phyloP scores from a whole-genome alignment of 2,113 vertebrate species.

The Ifrita kowaldi region DNA sequence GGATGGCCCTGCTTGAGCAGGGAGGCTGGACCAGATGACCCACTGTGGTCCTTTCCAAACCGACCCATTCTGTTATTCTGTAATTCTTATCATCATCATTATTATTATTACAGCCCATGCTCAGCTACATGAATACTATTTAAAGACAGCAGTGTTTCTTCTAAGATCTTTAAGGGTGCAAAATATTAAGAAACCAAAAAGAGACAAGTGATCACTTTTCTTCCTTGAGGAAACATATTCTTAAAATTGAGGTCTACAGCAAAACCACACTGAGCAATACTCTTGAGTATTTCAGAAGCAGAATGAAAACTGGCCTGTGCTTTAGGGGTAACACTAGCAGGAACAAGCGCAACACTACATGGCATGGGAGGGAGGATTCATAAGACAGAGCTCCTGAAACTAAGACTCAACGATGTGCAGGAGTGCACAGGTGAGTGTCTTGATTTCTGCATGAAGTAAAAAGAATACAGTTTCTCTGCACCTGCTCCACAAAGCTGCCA shows the following conservation, averaged over 20 bases:
- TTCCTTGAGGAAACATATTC: not conserved
- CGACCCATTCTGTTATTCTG: not conserved
- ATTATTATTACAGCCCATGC: not conserved
- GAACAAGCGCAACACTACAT: not conserved
- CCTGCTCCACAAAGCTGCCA: not conserved
- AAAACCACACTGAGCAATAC: not conserved
- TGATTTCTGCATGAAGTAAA: not conserved
- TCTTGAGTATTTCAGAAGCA: not conserved
- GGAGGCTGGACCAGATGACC: not conserved
- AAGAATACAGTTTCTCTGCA: not conserved
- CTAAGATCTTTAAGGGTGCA: not conserved
- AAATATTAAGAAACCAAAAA: not conserved
- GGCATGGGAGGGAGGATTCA: not conserved
- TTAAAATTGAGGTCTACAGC: not conserved
- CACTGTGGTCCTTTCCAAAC: not conserved
- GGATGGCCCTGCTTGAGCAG: not conserved
- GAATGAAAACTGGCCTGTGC: not conserved
- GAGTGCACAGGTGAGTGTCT: not conserved
- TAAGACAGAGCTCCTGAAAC: not conserved
- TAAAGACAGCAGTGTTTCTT: not conserved
- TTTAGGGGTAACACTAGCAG: not conserved
- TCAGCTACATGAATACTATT: not conserved
- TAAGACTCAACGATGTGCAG: not conserved
- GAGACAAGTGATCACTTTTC: not conserved
- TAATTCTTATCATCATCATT: not conserved